phyloP scores from a whole-genome alignment of 35 echinoderm and acorn worm genomes.

The Apostichopus californicus region DNA sequence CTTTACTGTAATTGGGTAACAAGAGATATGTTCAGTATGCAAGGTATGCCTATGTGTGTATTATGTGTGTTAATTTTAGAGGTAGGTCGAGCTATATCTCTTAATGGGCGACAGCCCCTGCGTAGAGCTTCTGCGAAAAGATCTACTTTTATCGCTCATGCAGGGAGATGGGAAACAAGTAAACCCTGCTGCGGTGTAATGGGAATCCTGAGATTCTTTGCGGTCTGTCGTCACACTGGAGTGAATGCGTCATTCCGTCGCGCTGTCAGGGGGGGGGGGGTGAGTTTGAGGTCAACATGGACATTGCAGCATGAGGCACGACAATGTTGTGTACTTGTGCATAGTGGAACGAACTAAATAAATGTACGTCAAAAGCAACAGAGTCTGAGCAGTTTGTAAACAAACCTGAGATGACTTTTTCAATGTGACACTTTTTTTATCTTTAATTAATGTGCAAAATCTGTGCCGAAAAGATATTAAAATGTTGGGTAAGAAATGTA shows the following conservation, averaged over 20 bases:
- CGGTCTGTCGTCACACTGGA: background rate
- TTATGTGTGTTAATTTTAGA: background rate
- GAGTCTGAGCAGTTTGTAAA: too few species aligned
- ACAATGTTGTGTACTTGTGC: background rate
- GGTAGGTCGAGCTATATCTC: background rate
- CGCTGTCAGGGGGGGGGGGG: background rate
- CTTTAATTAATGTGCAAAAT: too few species aligned
- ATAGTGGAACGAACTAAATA: background rate
- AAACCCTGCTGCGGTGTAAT: background rate
- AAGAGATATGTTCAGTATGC: background rate
- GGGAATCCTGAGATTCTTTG: conserved; percentile 2
- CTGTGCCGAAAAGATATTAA: too few species aligned
- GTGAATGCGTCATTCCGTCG: conserved; percentile 4
- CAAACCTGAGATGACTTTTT: too few species aligned
- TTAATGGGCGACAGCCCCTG: background rate
- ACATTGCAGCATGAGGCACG: background rate
- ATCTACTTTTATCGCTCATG: background rate
- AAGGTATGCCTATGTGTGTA: background rate
- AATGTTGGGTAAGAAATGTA: too few species aligned
- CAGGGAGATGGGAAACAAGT: too few species aligned
- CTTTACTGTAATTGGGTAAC: conserved; percentile 15
- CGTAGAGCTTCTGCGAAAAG: background rate
- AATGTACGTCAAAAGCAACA: too few species aligned
- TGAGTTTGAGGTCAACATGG: background rate
- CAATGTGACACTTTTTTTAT: too few species aligned